Evolutionary conservation across 2,888 invertebrate genomes (phyloP), one percentile per base, ranked within the genome.

Genomic region (Ichneumoninae sp.): DNA sequence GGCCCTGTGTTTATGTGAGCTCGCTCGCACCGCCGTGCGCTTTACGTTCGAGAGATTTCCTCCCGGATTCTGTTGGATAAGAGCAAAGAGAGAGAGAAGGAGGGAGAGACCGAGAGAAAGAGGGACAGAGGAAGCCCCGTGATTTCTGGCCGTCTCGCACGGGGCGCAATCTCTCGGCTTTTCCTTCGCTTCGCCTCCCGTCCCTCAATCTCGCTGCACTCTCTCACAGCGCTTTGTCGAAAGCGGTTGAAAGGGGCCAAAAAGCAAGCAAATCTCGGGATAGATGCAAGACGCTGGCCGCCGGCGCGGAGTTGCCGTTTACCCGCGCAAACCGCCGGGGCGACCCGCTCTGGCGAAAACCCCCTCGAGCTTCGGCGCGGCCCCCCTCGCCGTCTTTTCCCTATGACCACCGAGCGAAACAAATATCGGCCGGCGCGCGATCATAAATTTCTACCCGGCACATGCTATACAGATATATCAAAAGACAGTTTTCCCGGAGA

Each of bases 401-500:
- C 40, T 74, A 26, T 74, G 65, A 65, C 69, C 57, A 69, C 36
- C 50, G 87, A 90, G 89, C 85, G 90, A 91, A 92, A 91, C 91
- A 91, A 91, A 92, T 91, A 91, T 91, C 89, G 89, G 88, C 82
- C 89, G 86, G 87, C 87, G 84, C 82, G 86, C 40, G 83, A 78
- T 84, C 87, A 89, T 91, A 91, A 91, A 92, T 91, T 92, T 90
- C 89, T 75, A 69, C 88, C 86, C 84, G 85, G 88, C 60, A 87
- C 87, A 83, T 87, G 89, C 40, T 88, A 89, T 89, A 90, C 87
- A 90, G 89, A 91, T 90, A 89, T 91, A 90, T 92, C 89, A 89
- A 92, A 90, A 90, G 88, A 90, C 88, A 90, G 88, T 91, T 91
- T 88, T 85, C 82, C 82, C 83, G 72, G 19, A 22, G 84, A 80